phyloP scores from a whole-genome alignment of 2,797 vertebrate species.

The Enteromius afrohamiltoni region DNA sequence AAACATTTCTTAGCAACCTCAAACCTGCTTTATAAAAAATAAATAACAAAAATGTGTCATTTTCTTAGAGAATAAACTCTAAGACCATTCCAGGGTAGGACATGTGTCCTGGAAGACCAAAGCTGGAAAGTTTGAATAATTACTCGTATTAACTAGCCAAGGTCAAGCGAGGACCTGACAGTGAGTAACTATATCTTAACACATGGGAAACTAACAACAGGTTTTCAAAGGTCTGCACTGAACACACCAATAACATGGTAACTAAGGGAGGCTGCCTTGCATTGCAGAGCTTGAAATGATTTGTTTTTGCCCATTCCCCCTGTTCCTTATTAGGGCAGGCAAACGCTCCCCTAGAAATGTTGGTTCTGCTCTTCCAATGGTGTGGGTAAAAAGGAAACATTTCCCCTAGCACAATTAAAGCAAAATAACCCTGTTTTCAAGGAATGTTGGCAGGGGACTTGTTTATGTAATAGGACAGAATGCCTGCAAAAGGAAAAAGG shows the following conservation, averaged over 20 bases:
- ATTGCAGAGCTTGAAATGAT: background rate
- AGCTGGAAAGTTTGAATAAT: background rate
- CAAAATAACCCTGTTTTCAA: slow-evolving; percentile 47
- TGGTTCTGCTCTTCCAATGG: slow-evolving; percentile 38
- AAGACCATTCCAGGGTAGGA: slow-evolving; percentile 24
- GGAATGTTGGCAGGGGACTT: slow-evolving; percentile 57
- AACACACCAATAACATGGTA: slow-evolving; percentile 16
- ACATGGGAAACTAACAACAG: slow-evolving; percentile 11
- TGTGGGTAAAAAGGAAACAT: slow-evolving; percentile 55
- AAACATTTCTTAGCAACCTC: background rate
- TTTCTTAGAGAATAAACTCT: background rate
- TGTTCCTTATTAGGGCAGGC: slow-evolving; percentile 33
- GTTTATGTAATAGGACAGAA: slow-evolving; percentile 30
- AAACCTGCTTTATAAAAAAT: background rate
- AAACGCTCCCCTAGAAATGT: background rate
- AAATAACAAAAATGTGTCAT: slow-evolving; percentile 49
- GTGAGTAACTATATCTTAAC: background rate
- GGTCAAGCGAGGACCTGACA: slow-evolving; percentile 35
- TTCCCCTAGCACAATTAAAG: slow-evolving; percentile 56
- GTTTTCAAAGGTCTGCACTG: background rate
- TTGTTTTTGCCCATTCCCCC: slow-evolving; percentile 31
- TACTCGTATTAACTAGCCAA: slow-evolving; percentile 45
- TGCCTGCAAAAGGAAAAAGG: background rate
- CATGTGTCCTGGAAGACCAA: background rate
- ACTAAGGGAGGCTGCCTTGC: background rate